phyloP scores from a whole-genome alignment of 1,140 invertebrate genomes.

The Caenorhabditis brenneri region DNA sequence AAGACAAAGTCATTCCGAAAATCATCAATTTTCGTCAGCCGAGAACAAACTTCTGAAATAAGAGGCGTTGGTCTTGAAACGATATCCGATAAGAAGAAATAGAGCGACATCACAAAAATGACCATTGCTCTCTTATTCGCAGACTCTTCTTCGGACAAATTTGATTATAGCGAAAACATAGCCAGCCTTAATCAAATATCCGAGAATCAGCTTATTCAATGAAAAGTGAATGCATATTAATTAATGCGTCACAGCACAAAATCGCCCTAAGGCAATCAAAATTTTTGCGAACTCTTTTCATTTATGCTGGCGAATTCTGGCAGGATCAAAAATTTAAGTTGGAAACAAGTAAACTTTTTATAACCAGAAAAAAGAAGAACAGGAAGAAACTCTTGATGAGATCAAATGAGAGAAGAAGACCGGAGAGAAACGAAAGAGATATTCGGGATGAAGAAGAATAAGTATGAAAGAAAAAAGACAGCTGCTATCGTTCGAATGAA shows the following conservation, averaged over 20 bases:
- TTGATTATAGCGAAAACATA: too few relatives aligned
- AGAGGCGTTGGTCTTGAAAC: too few relatives aligned
- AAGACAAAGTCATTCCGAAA: too few relatives aligned
- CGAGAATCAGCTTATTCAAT: not conserved
- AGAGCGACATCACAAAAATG: not conserved
- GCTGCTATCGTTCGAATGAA: not conserved
- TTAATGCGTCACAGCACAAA: not conserved
- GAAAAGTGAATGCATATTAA: not conserved
- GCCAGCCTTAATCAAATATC: too few relatives aligned
- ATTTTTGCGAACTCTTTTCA: not conserved
- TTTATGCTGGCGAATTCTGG: too few relatives aligned
- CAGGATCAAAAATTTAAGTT: too few relatives aligned
- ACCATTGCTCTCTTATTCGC: too few relatives aligned
- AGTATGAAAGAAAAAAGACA: conserved; percentile 15
- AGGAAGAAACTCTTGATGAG: not conserved
- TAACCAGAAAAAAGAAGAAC: not conserved
- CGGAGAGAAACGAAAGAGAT: too few relatives aligned
- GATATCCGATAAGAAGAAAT: too few relatives aligned
- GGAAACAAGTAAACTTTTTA: not conserved
- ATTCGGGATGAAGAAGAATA: not conserved
- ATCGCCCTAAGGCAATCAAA: not conserved
- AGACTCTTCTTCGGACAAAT: too few relatives aligned
- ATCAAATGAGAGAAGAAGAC: not conserved
- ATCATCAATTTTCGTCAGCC: too few relatives aligned
- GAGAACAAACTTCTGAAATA: too few relatives aligned